Base-by-base conservation (phyloP, 2,888 invertebrate genomes). In the Lithophane semibrunnea region DNA sequence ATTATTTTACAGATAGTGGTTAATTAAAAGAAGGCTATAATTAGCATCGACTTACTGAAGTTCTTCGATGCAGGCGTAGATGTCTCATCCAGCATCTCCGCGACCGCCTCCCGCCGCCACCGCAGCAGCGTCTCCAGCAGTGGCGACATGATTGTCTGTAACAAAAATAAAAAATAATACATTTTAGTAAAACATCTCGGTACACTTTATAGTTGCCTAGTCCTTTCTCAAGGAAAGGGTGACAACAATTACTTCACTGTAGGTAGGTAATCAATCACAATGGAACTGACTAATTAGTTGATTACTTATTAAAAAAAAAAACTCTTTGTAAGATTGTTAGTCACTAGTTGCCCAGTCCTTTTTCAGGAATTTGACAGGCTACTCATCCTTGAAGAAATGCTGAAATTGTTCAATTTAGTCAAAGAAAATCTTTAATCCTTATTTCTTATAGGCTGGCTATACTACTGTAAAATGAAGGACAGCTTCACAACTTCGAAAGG, bases 61-160 rank as follows among this genome's bases (percentile, higher is more conserved):
- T 83, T 60, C 69, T 77, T 82, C 18, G 71, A 1, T 63, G 83
- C 13, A 44, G 81, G 68, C 67, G 81, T 82, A 63, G 73, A 65
- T 21, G 80, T 81, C 47, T 91, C 88, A 2, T 88, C 82, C 70
- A 80, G 66, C 18, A 87, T 42, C 49, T 92, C 92, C 69, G 77
- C 68, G 73, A 86, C 75, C 49, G 88, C 90, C 73, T 96, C 93
- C 84, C 94, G 96, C 92, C 94, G 96, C 95, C 95, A 95, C 92
- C 97, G 95, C 91, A 95, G 93, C 91, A 94, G 89, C 74, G 92
- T 88, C 85, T 90, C 93, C 82, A 94, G 90, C 75, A 94, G 90
- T 82, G 96, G 95, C 89, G 96, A 95, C 96, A 96, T 96, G 83
- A 69, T 84, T 77, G 85, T 86, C 94, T 94, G 90, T 54, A n/a